Evolutionary conservation across 2,113 vertebrate species (phyloP), one percentile per base, ranked within the genome.

Genomic region (Colistium nudipinnis): DNA sequence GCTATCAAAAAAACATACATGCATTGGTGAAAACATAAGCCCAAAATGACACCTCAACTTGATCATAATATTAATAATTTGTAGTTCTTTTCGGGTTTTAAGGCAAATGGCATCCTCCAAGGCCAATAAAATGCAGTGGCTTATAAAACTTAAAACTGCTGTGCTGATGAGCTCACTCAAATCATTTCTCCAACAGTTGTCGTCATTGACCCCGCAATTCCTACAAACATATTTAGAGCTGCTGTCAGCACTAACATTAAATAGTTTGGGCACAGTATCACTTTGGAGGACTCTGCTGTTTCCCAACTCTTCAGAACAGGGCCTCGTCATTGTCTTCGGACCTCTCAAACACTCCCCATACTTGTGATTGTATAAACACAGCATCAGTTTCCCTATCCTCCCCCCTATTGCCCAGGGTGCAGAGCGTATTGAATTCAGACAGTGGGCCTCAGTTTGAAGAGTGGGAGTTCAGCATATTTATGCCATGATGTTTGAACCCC

Each of bases 281-380:
- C 65, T 82, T 56, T 63, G 25, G 63, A 62, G 62, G 64, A 73
- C 38, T 85, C 31, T 47, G 49, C 74, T 63, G 73, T 24, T 61
- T 52, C 62, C 65, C 17, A 59, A 27, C 59, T 51, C 59, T 35
- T 81, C 66, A 47, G 82, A 76, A 91, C 89, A 93, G 87, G 92
- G 90, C 66, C 80, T 51, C 65, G 78, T 63, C 81, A 78, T 92
- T 92, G 89, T 92, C 84, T 79, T 55, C 44, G 19, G 31, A 31
- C 73, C 78, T 76, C 72, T 70, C 51, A 84, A 83, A 82, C 75
- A 71, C 84, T 84, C 84, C 82, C 78, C 63, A 7, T 69, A 57
- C 63, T 74, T 60, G 78, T 92, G 91, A 93, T 93, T 90, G 87
- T 89, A 91, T 92, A 92, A 92, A 93, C 89, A 93, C 74, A 43